A percentile compares a stretch with the other conserved stretches of the same genome.
phyloP scores from a whole-genome alignment of 2,888 invertebrate species.

The Eupithecia vulgata region DNA sequence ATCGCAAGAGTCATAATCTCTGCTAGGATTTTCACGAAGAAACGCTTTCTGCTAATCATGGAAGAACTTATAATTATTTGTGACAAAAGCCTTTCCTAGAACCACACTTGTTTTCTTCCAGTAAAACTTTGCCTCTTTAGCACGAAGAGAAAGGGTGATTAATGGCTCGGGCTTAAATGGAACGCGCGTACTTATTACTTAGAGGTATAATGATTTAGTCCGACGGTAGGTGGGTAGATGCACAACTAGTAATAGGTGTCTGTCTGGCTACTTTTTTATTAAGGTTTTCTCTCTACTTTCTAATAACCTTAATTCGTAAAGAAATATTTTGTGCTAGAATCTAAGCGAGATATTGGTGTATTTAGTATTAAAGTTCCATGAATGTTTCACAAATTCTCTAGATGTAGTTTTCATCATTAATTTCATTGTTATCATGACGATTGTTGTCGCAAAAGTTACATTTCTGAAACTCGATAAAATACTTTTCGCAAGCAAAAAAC shows the following conservation, averaged over 20 bases:
- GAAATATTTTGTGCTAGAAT: not conserved
- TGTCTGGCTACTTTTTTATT: not conserved
- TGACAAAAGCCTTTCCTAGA: not conserved
- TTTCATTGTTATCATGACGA: not conserved
- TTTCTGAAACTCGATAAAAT: not conserved
- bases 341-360: not conserved
- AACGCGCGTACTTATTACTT: too few species aligned
- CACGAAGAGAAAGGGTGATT: conserved; percentile 12
- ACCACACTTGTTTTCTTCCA: not conserved
- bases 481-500: not conserved
- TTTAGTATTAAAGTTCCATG: not conserved
- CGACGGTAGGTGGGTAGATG: not conserved
- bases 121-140: conserved; percentile 3
- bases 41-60: not conserved
- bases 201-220: not conserved
- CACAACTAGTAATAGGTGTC: not conserved
- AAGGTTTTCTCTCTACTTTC: not conserved
- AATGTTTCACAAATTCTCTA: not conserved
- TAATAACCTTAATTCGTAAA: not conserved
- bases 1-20: not conserved
- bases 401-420: not conserved
- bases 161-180: conserved; percentile 3
- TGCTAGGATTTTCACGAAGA: not conserved
- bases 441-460: not conserved
- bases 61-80: not conserved